Evolutionary conservation across 2,113 vertebrate species (phyloP).

Genomic region (Centrocercus urophasianus): DNA sequence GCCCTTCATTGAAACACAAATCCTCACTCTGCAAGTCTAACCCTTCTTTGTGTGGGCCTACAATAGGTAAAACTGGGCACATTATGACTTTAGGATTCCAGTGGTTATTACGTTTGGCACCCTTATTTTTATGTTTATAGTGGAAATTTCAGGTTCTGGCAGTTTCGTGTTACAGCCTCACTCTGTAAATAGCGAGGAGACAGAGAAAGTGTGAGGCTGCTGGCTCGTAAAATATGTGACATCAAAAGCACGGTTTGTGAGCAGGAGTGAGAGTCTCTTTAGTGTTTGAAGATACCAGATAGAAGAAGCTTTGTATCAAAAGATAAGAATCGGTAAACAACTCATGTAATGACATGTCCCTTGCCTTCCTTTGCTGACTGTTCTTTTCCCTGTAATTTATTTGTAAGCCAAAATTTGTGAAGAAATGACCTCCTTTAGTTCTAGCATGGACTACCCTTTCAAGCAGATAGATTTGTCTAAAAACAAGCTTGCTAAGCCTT

Average conservation of each 20-base stretch:
- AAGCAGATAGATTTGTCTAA: background rate
- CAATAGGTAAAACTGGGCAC: background rate
- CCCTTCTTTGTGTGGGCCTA: background rate
- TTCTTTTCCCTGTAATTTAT: background rate
- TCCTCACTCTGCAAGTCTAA: background rate
- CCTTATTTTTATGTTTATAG: background rate
- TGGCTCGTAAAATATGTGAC: background rate
- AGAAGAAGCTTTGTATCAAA: background rate
- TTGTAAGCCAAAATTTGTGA: background rate
- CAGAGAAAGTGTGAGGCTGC: background rate
- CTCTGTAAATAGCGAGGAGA: background rate
- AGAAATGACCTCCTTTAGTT: background rate
- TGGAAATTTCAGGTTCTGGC: background rate
- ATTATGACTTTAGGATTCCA: background rate
- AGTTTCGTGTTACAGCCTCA: background rate
- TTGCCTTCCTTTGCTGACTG: too few species aligned
- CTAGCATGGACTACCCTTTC: background rate
- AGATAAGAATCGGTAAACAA: background rate
- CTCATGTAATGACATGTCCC: background rate
- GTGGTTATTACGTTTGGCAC: background rate
- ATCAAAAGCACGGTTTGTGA: background rate
- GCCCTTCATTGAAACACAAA: background rate
- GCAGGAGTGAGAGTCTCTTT: background rate
- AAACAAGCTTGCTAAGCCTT: background rate
- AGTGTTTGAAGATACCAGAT: background rate